A percentile compares a stretch with the other conserved stretches of the same genome.
phyloP scores from a whole-genome alignment of 2,797 vertebrate species.

The Molossus alvarezi region DNA sequence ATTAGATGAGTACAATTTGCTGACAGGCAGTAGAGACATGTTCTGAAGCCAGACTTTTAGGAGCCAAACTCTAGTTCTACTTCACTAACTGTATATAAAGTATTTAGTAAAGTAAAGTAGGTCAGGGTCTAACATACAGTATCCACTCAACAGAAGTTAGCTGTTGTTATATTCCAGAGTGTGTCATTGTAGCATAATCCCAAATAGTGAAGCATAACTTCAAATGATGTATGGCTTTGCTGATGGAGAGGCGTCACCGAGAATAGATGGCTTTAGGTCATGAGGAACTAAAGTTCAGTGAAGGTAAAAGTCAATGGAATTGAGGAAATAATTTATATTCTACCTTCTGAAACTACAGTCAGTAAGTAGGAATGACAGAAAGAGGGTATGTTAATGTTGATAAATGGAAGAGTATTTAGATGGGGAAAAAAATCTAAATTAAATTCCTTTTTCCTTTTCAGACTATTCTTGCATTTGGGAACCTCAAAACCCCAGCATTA shows the following conservation, averaged over 20 bases:
- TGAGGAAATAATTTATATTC: slow-evolving; percentile 19
- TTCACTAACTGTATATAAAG: not conserved
- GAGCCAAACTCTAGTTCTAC: not conserved
- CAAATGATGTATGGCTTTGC: not conserved
- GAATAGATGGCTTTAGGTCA: not conserved
- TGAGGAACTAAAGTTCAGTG: not conserved
- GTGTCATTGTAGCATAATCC: not conserved
- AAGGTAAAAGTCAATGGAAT: not conserved
- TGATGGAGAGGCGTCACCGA: not conserved
- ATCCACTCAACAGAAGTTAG: not conserved
- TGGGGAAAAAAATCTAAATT: not conserved
- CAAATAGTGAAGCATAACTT: not conserved
- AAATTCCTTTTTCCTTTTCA: slow-evolving; percentile 33
- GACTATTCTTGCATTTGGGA: slow-evolving; percentile 27
- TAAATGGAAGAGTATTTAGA: not conserved
- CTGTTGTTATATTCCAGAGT: not conserved
- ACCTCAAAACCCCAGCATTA: not conserved
- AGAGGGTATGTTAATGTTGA: not conserved
- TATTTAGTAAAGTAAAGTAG: no score
- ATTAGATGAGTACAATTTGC: not conserved
- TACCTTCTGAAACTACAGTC: not conserved
- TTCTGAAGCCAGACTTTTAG: not conserved
- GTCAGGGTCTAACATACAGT: not conserved
- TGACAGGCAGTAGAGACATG: not conserved
- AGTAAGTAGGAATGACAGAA: not conserved